phyloP scores from a whole-genome alignment of 2,888 invertebrate species.

The Drosophila tanythrix region DNA sequence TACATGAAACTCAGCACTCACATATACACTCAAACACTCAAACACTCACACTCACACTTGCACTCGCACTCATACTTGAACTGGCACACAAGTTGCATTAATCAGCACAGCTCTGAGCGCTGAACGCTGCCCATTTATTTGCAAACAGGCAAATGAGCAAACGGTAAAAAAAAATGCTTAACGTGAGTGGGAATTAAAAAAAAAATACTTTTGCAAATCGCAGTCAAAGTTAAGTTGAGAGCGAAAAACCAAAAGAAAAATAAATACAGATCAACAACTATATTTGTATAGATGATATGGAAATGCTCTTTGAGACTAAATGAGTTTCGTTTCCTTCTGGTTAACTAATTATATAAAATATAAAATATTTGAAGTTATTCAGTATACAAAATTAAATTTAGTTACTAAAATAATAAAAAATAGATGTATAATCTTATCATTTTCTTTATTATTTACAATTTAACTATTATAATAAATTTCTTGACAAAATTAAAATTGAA shows the following conservation, averaged over 20 bases:
- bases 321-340: accelerated
- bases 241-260: constrained; percentile 4
- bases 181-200: constrained; percentile 34
- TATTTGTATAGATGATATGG: background rate
- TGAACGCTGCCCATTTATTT: constrained; percentile 76
- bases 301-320: constrained; percentile 22
- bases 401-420: background rate
- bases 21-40: constrained; percentile 14
- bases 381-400: background rate
- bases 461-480: background rate
- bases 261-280: constrained; percentile 16
- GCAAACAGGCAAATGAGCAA: constrained; percentile 67
- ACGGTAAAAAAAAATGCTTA: constrained; percentile 29
- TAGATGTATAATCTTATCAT: background rate
- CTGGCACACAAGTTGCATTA: constrained; percentile 71
- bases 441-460: background rate
- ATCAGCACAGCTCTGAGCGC: constrained; percentile 57
- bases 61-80: constrained; percentile 27
- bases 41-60: constrained; percentile 9
- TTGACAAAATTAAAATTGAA: background rate
- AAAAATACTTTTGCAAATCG: constrained; percentile 67
- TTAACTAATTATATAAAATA: background rate
- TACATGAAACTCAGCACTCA: constrained; percentile 31
- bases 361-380: background rate
- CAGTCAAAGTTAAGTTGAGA: constrained; percentile 60